These are phyloP conservation scores for Columba guinea DNA, from an alignment of 2,797 vertebrate species.

Conservation along the genomic window DNA sequence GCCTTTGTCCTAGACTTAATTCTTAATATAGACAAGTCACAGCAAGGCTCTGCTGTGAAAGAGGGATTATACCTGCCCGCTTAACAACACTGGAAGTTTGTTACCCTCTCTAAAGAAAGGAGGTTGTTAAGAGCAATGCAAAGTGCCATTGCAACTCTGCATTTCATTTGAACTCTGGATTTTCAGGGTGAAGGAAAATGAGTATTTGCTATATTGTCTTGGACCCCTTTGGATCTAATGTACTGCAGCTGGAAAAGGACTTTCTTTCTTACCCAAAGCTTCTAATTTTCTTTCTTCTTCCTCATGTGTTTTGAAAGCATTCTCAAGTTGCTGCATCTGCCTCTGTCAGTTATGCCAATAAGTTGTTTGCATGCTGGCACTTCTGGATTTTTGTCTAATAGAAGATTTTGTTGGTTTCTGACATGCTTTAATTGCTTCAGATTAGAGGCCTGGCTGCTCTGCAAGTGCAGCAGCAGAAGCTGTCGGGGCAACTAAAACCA, in stretches of 20 bases:
- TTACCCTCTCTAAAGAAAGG: not conserved
- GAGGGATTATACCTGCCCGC: not conserved
- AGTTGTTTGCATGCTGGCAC: not conserved
- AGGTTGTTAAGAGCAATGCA: not conserved
- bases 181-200: not conserved
- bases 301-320: not conserved
- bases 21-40: not conserved
- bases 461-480: not conserved
- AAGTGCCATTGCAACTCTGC: not conserved
- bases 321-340: not conserved
- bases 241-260: not conserved
- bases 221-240: not conserved
- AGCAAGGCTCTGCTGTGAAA: not conserved
- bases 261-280: not conserved
- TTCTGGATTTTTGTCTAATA: not conserved
- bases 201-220: not conserved
- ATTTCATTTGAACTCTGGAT: not conserved
- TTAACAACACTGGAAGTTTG: not conserved
- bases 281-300: not conserved
- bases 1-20: not conserved
- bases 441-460: not conserved
- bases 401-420: not conserved
- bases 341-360: not conserved
- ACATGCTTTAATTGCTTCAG: not conserved
- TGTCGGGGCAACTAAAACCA: conserved; percentile 21